phyloP scores from a whole-genome alignment of 35 echinoderm and acorn worm species.

The Eucidaris tribuloides region DNA sequence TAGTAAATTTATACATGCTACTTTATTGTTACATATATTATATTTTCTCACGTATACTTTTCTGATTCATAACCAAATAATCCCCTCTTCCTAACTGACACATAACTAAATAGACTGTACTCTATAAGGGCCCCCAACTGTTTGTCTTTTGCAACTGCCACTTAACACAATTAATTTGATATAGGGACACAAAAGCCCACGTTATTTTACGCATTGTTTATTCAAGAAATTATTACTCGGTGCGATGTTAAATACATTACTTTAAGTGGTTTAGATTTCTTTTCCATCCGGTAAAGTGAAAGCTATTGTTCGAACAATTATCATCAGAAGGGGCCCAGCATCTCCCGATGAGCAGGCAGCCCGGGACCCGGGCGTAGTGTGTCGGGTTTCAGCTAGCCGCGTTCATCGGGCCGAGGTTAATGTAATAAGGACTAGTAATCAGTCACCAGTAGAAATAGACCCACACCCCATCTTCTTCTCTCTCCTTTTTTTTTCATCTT shows the following conservation, averaged over 20 bases:
- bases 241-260: conserved; percentile 85
- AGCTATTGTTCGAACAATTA: conserved; percentile 74
- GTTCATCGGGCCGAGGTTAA: conserved; percentile 35
- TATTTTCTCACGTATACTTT: neutral
- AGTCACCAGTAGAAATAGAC: conserved; percentile 45
- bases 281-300: conserved; percentile 73
- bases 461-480: neutral
- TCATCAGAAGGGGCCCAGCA: too few relatives aligned
- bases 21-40: neutral
- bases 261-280: conserved; percentile 85
- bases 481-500: neutral
- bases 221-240: conserved; percentile 72
- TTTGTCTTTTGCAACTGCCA: conserved; percentile 36
- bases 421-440: conserved; percentile 67
- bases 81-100: neutral
- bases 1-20: neutral
- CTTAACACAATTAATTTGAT: conserved; percentile 80
- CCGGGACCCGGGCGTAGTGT: conserved; percentile 40
- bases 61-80: neutral
- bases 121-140: too few relatives aligned
- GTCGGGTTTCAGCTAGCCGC: conserved; percentile 53
- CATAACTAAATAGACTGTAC: too few relatives aligned
- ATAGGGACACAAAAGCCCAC: conserved; percentile 30
- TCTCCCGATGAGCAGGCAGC: too few relatives aligned
- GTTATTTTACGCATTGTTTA: conserved; percentile 80